Evolutionary conservation across 2,888 invertebrate genomes (phyloP).

Genomic region (Mythimna lalbum): DNA sequence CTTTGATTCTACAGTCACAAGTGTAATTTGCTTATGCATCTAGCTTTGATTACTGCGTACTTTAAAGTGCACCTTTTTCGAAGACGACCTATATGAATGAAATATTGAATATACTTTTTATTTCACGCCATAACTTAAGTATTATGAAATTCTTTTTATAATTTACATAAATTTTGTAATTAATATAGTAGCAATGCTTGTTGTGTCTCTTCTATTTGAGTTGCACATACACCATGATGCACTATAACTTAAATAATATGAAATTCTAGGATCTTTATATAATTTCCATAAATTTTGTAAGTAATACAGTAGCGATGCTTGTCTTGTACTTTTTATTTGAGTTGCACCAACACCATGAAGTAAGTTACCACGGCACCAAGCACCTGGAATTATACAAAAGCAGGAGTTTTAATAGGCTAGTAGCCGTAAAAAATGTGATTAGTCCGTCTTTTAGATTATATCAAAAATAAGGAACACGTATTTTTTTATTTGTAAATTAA

Average conservation of each 20-base stretch:
- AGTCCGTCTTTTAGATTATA: too few relatives aligned
- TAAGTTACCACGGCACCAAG: constrained; percentile 97
- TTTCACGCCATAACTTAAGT: background rate
- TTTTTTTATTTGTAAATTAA: too few relatives aligned
- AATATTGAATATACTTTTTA: background rate
- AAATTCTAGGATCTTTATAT: background rate
- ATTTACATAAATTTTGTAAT: background rate
- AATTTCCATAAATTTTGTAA: background rate
- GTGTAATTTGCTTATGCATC: background rate
- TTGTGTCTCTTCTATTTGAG: constrained; percentile 91
- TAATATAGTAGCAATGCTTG: background rate
- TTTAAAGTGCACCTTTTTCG: background rate
- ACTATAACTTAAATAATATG: too few relatives aligned
- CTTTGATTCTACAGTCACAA: background rate
- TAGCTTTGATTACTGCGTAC: background rate
- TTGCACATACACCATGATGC: constrained; percentile 97
- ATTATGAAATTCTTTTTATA: background rate
- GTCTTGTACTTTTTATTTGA: constrained; percentile 91
- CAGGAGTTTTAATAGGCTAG: too few relatives aligned
- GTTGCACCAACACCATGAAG: constrained; percentile 97
- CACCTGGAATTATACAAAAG: constrained; percentile 90
- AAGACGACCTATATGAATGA: background rate
- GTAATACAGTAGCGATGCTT: background rate
- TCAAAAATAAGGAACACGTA: too few relatives aligned
- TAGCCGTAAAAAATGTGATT: too few relatives aligned